A percentile compares a stretch with the other conserved stretches of the same genome.
phyloP scores from a whole-genome alignment of 2,888 invertebrate genomes.

The Microctonus aethiopoides region DNA sequence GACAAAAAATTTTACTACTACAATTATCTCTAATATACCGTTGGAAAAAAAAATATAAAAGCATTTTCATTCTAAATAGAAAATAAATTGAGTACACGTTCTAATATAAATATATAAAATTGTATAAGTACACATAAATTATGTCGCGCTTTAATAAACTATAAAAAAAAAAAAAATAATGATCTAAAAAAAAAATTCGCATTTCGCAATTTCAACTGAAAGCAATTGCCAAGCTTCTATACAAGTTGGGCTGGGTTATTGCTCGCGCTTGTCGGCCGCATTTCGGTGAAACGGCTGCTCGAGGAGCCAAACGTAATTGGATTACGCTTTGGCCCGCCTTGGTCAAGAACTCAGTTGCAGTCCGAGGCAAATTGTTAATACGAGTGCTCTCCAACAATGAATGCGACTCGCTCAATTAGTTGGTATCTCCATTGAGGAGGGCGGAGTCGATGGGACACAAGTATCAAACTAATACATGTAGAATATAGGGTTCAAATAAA shows the following conservation, averaged over 20 bases:
- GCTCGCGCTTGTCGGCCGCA: constrained; percentile 35
- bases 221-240: constrained; percentile 13
- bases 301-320: constrained; percentile 47
- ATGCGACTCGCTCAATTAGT: constrained; percentile 33
- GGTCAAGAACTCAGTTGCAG: constrained; percentile 31
- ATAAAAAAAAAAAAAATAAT: constrained; percentile 3
- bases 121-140: not conserved
- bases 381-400: constrained; percentile 33
- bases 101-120: not conserved
- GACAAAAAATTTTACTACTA: too few relatives aligned
- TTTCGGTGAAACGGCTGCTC: constrained; percentile 43
- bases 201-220: constrained; percentile 16
- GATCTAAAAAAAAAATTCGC: not conserved
- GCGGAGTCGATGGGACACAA: not conserved
- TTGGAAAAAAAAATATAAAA: too few relatives aligned
- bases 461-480: not conserved
- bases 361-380: constrained; percentile 40
- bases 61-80: too few relatives aligned
- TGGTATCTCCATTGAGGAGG: not conserved
- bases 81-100: too few relatives aligned
- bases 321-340: constrained; percentile 38
- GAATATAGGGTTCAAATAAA: not conserved
- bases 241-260: constrained; percentile 13
- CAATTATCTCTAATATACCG: too few relatives aligned
- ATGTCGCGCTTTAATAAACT: not conserved